Base-by-base conservation (phyloP, 2,888 invertebrate genomes). In the Pyrochroa serraticornis region DNA sequence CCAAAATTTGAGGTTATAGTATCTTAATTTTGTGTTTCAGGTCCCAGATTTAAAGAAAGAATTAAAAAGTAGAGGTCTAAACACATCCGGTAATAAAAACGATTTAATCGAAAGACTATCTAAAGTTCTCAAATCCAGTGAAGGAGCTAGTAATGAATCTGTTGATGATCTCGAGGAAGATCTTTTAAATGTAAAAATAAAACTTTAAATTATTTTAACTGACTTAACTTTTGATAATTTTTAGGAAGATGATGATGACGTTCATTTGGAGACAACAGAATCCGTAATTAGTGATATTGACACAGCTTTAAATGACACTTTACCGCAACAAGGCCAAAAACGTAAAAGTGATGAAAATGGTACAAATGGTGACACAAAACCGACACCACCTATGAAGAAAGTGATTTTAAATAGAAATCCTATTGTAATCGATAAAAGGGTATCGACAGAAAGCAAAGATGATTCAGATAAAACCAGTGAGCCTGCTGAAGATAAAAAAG, bases 21-120 rank as follows among this genome's bases (percentile, higher is more conserved):
- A 12, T 49, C 58, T 41, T 32, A 36, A n/a, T 39, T 14, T 8
- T 36, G 36, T 56, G 12, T 53, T 36, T 43, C 79, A 94, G 88
- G 93, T 95, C 33, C 88, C 92, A 8, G 94, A 95, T 77, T 81
- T 95, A 67, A 91, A 90, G 71, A 87, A 87, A 69, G 92, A 93
- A 76, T 78, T 95, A 50, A 94, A 93, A 78, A 80, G 86, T 60
- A 86, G 92, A 72, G 92, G 91, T 13, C 80, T 94, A 14, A 80
- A 87, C 8, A 83, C 86, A 6, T 80, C 85, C 44, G 95, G 95
- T 3, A 92, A 93, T 75, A 95, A 94, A 83, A 88, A 83, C 38
- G 93, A 94, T 72, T 81, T 95, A 48, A 82, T 90, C 37, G 88
- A 91, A 64, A 84, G 94, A 67, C 82, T 95, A 43, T 89, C 90